Evolutionary conservation across 2,797 vertebrate species (phyloP), one percentile per base, ranked within the genome.

Genomic region (Gallinago stenura): DNA sequence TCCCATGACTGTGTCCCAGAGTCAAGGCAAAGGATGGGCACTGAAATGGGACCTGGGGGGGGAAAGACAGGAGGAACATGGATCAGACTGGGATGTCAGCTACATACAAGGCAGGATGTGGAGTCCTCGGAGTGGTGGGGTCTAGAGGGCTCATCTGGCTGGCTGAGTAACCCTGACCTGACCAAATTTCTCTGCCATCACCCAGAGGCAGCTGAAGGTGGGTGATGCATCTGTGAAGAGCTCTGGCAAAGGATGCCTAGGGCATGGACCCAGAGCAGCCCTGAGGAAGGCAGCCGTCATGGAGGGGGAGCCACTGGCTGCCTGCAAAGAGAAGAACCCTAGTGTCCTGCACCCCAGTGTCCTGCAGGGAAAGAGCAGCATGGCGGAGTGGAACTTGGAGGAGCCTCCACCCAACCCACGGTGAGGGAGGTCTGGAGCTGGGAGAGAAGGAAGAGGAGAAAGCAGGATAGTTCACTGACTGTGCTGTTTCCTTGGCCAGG

Each of bases 171-270:
- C 24, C 21, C 24, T 72, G 61, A 26, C n/a, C 66, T 95, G 37
- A 95, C 50, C 51, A 70, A 78, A 51, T 19, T 91, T 69, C 70
- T 80, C 30, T 90, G 61, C 28, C 20, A 25, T 83, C 21, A 70
- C 68, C 41, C 56, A 98, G 98, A 94, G 69, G 54, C 91, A 88
- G 8, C 76, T 72, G 71, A 96, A 97, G 61, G 58, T 72, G 69
- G 86, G 50, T 75, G 35, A 65, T 83, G 6, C 75, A 35, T 60
- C 87, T 71, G 4, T 28, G 4, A 97, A 95, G 65, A 93, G 96
- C 50, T 56, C 41, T 66, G 33, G 39, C 72, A 86, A 87, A 86
- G 75, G 72, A 84, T 69, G 50, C 61, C 76, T n/a, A 43, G 39
- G 19, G 7, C 83, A 60, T 20, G 70, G 14, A 58, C 51, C 30